Percentiles rank a stretch among this genome's conserved stretches.
Evolutionary conservation across 1,140 invertebrate genomes (phyloP).

Genomic region (Aradophagus sp.): DNA sequence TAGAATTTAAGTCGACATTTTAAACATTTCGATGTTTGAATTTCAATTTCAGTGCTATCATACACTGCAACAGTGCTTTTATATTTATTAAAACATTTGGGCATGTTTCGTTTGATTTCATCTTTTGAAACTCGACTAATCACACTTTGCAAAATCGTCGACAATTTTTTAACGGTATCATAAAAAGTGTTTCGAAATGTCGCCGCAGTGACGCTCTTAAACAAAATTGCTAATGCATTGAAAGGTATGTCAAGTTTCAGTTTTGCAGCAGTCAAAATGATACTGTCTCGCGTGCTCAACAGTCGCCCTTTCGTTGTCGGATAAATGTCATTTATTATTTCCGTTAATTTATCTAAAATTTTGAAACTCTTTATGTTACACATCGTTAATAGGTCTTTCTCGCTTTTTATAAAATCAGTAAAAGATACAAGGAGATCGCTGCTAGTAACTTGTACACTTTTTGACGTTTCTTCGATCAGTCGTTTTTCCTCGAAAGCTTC

Average conservation of each 20-base stretch:
- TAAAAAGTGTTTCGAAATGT: conserved; percentile 33
- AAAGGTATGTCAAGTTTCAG: conserved; percentile 25
- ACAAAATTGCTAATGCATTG: conserved; percentile 25
- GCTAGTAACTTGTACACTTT: conserved; percentile 28
- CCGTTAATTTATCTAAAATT: conserved; percentile 28
- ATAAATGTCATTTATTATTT: conserved; percentile 22
- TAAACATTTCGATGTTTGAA: conserved; percentile 47
- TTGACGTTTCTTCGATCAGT: background rate
- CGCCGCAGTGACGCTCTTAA: conserved; percentile 3
- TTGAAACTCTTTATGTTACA: conserved; percentile 31
- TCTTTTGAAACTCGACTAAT: conserved; percentile 28
- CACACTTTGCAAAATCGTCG: conserved; percentile 20
- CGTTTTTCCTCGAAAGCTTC: too few species aligned
- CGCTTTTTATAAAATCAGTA: conserved; percentile 28
- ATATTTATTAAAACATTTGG: conserved; percentile 47
- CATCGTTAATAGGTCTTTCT: conserved; percentile 30
- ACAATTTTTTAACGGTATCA: conserved; percentile 33
- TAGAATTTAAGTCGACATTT: conserved; percentile 51
- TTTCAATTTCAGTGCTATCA: conserved; percentile 57
- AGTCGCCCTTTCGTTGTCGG: conserved; percentile 3
- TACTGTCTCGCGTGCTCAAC: conserved; percentile 14
- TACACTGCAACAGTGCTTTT: conserved; percentile 39
- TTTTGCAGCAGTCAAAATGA: conserved; percentile 18
- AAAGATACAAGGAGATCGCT: conserved; percentile 14
- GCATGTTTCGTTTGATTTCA: conserved; percentile 38